Evolutionary conservation across 30 jellyfish, hydroid and myxozoan genomes (phyloP).

Genomic region (Aurelia sp.): DNA sequence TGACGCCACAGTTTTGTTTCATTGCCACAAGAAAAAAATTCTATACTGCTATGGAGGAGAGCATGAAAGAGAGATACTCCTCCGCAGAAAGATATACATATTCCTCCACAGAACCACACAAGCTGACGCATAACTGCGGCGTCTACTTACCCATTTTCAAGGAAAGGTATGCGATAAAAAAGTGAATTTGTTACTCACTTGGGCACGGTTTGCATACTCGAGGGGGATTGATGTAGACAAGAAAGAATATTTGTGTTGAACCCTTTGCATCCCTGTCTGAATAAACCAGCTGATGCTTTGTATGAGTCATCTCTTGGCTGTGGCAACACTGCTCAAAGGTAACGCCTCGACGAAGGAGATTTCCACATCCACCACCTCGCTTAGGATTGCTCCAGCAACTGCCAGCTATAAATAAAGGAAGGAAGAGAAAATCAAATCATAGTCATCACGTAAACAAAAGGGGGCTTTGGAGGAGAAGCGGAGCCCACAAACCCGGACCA

Average conservation of each 20-base stretch:
- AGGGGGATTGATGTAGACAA: conserved; percentile 35
- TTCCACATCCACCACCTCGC: conserved; percentile 36
- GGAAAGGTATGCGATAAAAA: no score
- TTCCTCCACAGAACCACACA: no score
- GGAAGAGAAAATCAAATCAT: neutral
- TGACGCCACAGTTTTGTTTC: no score
- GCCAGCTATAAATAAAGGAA: conserved; percentile 36
- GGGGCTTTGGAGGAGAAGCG: no score
- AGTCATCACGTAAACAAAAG: no score
- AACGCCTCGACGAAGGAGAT: conserved; percentile 27
- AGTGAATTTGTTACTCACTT: conserved; percentile 16
- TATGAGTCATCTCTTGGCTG: conserved; percentile 6
- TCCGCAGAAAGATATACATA: no score
- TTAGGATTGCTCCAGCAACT: conserved; percentile 65
- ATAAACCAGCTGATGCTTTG: conserved; percentile 19
- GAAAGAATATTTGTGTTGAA: conserved; percentile 45
- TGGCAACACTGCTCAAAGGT: conserved; percentile 64
- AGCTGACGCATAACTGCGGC: no score
- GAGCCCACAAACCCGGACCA: no score
- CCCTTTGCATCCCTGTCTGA: conserved; percentile 67
- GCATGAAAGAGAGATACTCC: no score
- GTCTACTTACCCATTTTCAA: no score
- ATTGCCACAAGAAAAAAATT: no score
- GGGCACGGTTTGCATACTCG: conserved; percentile 65
- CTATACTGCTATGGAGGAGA: no score